Evolutionary conservation across 2,113 vertebrate species (phyloP), one percentile per base, ranked within the genome.

Genomic region (Thunnus thynnus): DNA sequence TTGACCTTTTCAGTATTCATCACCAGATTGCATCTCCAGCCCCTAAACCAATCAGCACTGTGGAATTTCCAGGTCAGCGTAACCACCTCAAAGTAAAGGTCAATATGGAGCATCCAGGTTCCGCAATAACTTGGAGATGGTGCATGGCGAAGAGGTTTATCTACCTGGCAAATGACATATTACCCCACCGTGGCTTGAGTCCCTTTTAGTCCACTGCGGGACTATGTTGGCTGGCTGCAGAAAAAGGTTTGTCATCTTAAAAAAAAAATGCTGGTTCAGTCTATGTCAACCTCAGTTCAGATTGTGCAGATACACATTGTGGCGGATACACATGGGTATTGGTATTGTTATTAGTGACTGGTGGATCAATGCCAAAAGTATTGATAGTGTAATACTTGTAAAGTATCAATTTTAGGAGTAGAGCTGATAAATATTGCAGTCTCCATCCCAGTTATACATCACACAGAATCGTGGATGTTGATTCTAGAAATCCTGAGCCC

Each of bases 1-100:
- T 86, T 95, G 94, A 95, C 95, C 94, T 95, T 95, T 95, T 95
- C 93, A 95, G 91, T 95, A 95, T 95, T 94, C 93, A 94, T 92
- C 91, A 90, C 85, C 82, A 93, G 91, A 93, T 94, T 92, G 89
- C 89, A 94, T 94, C 93, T 87, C 90, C 71, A 60, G 83, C 88
- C 92, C 91, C 89, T 94, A 92, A 94, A 92, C 92, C 93, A 95
- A 94, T 93, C 93, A 94, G 87, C 83, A 83, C 70, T 50, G 76
- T 82, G 88, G 93, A 94, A 91, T 93, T 94, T 94, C 83, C 93
- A 92, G 94, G 94, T 94, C 93, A 93, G 90, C 57, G 78, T 89
- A 87, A 93, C 87, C 90, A 94, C 92, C 91, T 93, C 90, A 94
- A 94, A 94, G 89, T 83, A 94, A 94, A 94, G 94, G 94, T 95